These are phyloP conservation scores for Prietella phreatophila DNA, from an alignment of 2,113 vertebrate species.

Conservation along the genomic window DNA sequence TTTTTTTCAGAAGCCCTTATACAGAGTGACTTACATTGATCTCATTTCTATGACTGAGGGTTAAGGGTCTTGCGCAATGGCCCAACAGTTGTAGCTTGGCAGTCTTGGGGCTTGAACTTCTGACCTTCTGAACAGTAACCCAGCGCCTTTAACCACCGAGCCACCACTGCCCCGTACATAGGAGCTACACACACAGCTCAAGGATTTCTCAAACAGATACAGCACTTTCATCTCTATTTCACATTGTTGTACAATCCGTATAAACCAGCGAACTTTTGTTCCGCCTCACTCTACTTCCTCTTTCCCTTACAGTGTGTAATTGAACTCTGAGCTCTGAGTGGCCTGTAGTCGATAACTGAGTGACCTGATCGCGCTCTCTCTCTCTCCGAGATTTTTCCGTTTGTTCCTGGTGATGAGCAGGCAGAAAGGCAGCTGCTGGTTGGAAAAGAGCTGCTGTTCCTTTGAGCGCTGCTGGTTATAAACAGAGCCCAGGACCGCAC, in stretches of 20 bases:
- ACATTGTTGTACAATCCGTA: background rate
- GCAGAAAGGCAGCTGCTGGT: constrained; percentile 27
- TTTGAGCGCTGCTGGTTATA: constrained; percentile 48
- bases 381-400: background rate
- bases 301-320: background rate
- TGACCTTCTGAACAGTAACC: no score
- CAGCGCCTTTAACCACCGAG: no score
- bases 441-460: constrained; percentile 34
- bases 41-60: no score
- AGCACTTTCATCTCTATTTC: background rate
- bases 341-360: background rate
- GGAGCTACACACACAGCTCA: background rate
- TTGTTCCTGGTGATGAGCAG: constrained; percentile 37
- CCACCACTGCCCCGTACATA: no score
- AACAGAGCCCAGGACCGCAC: constrained; percentile 54
- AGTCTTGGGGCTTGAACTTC: no score
- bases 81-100: no score
- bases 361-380: background rate
- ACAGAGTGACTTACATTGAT: no score
- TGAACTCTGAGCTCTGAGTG: constrained; percentile 12
- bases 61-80: no score
- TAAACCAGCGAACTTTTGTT: background rate
- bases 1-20: no score
- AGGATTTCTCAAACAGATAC: background rate
- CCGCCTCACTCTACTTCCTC: background rate